Base-by-base conservation (phyloP, 2,113 vertebrate genomes). In the Xiphophorus maculatus region DNA sequence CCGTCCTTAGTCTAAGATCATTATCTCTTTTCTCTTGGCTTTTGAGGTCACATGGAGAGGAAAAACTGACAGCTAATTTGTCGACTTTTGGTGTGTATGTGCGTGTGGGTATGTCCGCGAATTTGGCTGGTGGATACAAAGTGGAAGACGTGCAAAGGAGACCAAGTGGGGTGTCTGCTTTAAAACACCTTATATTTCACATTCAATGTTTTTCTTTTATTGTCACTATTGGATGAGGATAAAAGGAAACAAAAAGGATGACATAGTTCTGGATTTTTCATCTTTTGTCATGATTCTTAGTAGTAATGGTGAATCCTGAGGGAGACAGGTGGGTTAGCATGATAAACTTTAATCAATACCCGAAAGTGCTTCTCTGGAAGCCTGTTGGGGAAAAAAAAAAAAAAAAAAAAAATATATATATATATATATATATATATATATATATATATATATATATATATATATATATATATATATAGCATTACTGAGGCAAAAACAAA, bases 1-100 rank as follows among this genome's bases (percentile, higher is more conserved):
- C 48, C 88, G 86, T 84, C 89, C 88, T 89, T 83, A 85, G 76
- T 71, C 78, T 79, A 82, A 90, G 89, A 91, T 92, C 79, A 82
- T 90, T 89, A 91, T 91, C 87, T 90, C 66, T 35, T 66, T 73
- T 88, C 60, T 74, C 79, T 88, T 89, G 87, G 74, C 80, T 73
- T 85, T 87, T 87, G 80, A 89, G 87, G 90, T 87, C 89, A 87
- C 71, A 83, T 79, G 77, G 83, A 74, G 30, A 66, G 81, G 76
- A 88, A 82, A 85, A 74, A n/a, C 29, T 87, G 87, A 86, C 84
- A 87, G 85, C 81, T 87, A 88, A 87, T 90, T 87, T 89, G 77
- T 90, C 42, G 79, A 87, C 79, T 74, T 68, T 72, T 54, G 63
- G 69, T 67, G 62, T 71, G 66, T 74, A 63, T 12, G 77, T 64